Conservation (phyloP, 2,797 vertebrate species). For the Sebastes variabilis region DNA sequence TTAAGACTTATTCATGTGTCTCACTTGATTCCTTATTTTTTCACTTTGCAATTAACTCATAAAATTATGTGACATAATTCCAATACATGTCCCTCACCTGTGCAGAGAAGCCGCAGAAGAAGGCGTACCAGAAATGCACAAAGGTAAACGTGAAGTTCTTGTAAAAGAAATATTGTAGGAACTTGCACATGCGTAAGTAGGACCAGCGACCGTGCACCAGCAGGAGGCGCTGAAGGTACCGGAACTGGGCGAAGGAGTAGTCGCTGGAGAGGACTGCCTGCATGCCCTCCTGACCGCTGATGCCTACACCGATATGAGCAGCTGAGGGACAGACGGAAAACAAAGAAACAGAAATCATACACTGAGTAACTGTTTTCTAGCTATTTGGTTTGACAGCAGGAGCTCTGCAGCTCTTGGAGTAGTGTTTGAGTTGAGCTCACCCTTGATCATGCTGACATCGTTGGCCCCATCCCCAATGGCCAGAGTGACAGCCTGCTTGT, state of each 20-base stretch:
- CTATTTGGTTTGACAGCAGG: neutral
- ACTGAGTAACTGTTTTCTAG: neutral
- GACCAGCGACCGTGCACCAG: conserved; percentile 96
- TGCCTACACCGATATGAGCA: conserved; percentile 94
- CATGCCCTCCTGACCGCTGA: conserved; percentile 95
- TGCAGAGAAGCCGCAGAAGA: conserved; percentile 97
- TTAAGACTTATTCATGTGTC: neutral
- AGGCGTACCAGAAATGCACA: conserved; percentile 96
- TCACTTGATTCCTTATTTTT: neutral
- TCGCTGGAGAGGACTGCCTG: conserved; percentile 94
- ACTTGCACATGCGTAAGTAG: conserved; percentile 96
- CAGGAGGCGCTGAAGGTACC: conserved; percentile 93
- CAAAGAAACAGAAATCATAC: neutral
- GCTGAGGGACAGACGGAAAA: conserved; percentile 68
- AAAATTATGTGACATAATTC: neutral
- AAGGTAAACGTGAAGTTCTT: conserved; percentile 98
- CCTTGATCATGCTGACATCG: conserved; percentile 97
- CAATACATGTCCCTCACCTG: conserved; percentile 82
- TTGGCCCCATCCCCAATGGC: conserved; percentile 95
- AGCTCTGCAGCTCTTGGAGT: neutral
- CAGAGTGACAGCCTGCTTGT: conserved; percentile 91
- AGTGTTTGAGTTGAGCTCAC: conserved; percentile 59
- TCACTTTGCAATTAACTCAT: neutral
- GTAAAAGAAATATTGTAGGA: conserved; percentile 95
- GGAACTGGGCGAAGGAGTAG: conserved; percentile 93